A percentile compares a stretch with the other conserved stretches of the same genome.
Evolutionary conservation across 2,888 invertebrate genomes (phyloP).

Genomic region (Folsomia manolachei): DNA sequence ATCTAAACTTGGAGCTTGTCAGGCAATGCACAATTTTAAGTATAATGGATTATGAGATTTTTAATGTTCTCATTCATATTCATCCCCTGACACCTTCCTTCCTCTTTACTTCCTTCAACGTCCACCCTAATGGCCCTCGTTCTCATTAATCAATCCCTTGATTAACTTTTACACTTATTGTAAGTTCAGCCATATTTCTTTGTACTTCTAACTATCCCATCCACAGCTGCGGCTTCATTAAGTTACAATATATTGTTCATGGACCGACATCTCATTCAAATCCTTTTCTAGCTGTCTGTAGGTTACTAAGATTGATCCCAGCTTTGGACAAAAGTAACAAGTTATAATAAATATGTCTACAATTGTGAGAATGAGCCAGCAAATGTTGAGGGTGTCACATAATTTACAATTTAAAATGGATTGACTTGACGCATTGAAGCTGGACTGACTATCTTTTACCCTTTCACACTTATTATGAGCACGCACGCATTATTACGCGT

Average conservation of each 20-base stretch:
- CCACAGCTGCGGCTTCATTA: not conserved
- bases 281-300: too few species aligned
- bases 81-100: constrained; percentile 24
- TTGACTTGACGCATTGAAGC: not conserved
- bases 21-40: too few species aligned
- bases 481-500: not conserved
- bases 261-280: not conserved
- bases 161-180: constrained; percentile 15
- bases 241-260: too few species aligned
- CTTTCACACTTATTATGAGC: not conserved
- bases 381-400: constrained; percentile 1
- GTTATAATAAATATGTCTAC: constrained; percentile 5
- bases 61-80: constrained; percentile 25
- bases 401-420: not conserved
- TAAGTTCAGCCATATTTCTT: not conserved
- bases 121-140: constrained; percentile 14
- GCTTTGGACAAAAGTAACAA: not conserved
- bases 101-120: too few species aligned
- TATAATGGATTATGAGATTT: constrained; percentile 23
- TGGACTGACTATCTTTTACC: not conserved
- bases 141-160: constrained; percentile 22
- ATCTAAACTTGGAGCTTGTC: too few species aligned
- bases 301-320: too few species aligned
- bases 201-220: too few species aligned
- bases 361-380: not conserved